These are phyloP conservation scores for Tetragonula clypearis DNA, from an alignment of 1,140 invertebrate genomes.

Conservation along the genomic window DNA sequence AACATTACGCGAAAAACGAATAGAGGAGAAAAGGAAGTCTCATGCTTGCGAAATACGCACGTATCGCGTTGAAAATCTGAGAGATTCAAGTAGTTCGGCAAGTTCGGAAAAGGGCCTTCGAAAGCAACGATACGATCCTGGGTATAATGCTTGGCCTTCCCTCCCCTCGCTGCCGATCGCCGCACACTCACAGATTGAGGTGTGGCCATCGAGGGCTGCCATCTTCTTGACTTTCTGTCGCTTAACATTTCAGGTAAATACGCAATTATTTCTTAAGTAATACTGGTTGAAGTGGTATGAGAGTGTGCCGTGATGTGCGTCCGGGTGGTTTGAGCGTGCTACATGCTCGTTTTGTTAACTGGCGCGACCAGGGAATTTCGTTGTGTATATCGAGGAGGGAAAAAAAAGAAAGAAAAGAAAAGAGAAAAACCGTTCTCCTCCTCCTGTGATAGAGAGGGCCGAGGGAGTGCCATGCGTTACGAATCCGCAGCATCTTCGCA, in stretches of 20 bases:
- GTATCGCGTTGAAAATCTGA: not conserved
- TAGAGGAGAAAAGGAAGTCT: too few relatives aligned
- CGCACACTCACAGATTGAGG: slow-evolving; percentile 81
- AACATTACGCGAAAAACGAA: not conserved
- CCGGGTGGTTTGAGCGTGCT: slow-evolving; percentile 43
- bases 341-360: slow-evolving; percentile 38
- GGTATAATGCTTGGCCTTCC: slow-evolving; percentile 5
- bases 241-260: slow-evolving; percentile 81
- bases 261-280: slow-evolving; percentile 68
- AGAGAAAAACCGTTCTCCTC: slow-evolving; percentile 58
- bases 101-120: not conserved
- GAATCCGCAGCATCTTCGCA: slow-evolving; percentile 54
- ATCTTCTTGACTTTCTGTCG: slow-evolving; percentile 82
- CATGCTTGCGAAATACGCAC: not conserved
- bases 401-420: slow-evolving; percentile 60
- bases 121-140: slow-evolving; percentile 36
- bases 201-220: slow-evolving; percentile 81
- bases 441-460: slow-evolving; percentile 51
- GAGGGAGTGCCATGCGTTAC: slow-evolving; percentile 68
- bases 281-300: slow-evolving; percentile 53
- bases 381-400: slow-evolving; percentile 59
- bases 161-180: slow-evolving; percentile 47
- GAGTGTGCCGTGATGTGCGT: slow-evolving; percentile 60
- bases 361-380: slow-evolving; percentile 40
- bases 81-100: too few relatives aligned